Evolutionary conservation across 2,113 vertebrate genomes (phyloP).

Genomic region (Cyprinodon variegatus): DNA sequence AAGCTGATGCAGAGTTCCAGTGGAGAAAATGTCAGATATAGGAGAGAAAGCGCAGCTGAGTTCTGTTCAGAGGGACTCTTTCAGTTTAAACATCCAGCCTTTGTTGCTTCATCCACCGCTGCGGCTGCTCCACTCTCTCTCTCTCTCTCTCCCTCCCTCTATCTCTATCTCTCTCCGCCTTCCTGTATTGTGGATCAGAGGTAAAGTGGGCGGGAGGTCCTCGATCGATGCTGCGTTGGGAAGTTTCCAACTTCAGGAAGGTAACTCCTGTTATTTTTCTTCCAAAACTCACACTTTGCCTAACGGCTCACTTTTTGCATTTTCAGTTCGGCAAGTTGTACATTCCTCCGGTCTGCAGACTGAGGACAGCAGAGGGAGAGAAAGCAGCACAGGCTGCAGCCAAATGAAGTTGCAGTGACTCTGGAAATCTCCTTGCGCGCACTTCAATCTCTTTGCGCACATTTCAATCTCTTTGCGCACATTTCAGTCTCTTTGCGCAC

Average conservation of each 20-base stretch:
- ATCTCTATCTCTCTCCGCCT: constrained; percentile 18
- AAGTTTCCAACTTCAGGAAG: constrained; percentile 66
- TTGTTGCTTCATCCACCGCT: constrained; percentile 68
- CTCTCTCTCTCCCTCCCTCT: constrained; percentile 25
- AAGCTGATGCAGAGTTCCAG: constrained; percentile 26
- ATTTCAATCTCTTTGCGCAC: constrained; percentile 13
- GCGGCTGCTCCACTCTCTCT: constrained; percentile 47
- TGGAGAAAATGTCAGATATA: constrained; percentile 4
- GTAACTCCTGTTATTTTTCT: constrained; percentile 33
- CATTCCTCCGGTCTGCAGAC: constrained; percentile 18
- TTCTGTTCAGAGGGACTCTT: constrained; percentile 30
- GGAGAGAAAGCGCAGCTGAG: constrained; percentile 7
- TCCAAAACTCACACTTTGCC: constrained; percentile 18
- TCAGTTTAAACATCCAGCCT: constrained; percentile 52
- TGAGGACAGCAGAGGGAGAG: constrained; percentile 9
- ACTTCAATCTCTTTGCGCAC: background rate
- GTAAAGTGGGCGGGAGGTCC: constrained; percentile 71
- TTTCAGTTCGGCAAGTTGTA: constrained; percentile 44
- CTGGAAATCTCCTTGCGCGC: constrained; percentile 18
- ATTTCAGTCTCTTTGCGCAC: background rate
- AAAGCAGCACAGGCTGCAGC: constrained; percentile 1
- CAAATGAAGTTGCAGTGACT: constrained; percentile 55
- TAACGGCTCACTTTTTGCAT: constrained; percentile 28
- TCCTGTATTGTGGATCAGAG: constrained; percentile 48
- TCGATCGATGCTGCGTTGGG: constrained; percentile 66